Conservation (phyloP, 2,888 invertebrate genomes). For the Yponomeuta malinellus region DNA sequence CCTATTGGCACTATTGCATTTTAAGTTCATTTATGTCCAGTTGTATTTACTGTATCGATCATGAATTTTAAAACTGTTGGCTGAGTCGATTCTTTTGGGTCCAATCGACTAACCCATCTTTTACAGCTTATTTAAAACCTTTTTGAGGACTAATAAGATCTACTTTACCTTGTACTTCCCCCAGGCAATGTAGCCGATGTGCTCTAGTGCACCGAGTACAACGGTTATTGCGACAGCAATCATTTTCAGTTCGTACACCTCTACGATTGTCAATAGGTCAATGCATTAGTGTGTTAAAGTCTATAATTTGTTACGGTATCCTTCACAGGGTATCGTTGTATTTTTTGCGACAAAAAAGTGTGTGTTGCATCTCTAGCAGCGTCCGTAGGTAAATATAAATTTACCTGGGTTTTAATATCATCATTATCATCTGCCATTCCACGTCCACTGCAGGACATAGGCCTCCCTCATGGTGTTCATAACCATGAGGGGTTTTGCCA, state of each 20-base stretch:
- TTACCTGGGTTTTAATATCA: too few species aligned
- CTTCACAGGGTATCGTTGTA: background rate
- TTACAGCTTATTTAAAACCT: background rate
- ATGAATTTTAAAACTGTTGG: background rate
- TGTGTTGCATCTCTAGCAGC: too few species aligned
- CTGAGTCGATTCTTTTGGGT: background rate
- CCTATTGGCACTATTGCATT: too few species aligned
- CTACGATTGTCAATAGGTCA: background rate
- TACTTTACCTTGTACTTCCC: background rate
- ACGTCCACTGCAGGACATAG: too few species aligned
- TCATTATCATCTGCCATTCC: too few species aligned
- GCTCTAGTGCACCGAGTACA: background rate
- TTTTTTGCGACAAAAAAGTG: background rate
- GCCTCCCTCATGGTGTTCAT: too few species aligned
- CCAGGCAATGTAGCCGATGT: background rate
- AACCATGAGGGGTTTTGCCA: too few species aligned
- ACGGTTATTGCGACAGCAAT: background rate
- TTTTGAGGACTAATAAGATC: background rate
- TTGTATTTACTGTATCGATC: background rate
- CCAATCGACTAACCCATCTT: background rate
- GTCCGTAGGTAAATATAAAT: too few species aligned
- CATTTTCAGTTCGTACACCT: background rate
- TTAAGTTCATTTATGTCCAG: background rate
- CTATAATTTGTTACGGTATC: background rate
- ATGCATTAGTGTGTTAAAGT: background rate